Conservation (phyloP, 2,797 vertebrate species). For the Alfaro cultratus region DNA sequence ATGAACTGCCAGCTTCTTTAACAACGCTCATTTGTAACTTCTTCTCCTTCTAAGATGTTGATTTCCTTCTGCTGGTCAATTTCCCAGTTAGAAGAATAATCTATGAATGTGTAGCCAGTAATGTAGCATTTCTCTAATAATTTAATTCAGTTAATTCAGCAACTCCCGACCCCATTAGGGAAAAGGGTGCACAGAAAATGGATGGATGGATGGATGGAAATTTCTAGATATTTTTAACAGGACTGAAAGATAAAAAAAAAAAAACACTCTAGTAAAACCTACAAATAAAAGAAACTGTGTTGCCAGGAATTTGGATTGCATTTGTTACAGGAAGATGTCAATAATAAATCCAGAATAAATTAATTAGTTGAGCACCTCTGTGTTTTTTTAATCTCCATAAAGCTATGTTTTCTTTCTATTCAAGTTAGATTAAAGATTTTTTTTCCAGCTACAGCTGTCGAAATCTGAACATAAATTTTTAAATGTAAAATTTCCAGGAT, state of each 20-base stretch:
- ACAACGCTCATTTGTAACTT: background rate
- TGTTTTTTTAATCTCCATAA: background rate
- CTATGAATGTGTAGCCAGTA: background rate
- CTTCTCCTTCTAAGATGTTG: background rate
- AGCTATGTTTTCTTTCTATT: background rate
- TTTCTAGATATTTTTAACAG: background rate
- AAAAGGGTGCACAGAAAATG: no score
- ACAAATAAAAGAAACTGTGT: background rate
- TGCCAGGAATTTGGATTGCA: background rate
- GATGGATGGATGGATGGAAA: no score
- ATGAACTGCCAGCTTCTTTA: background rate
- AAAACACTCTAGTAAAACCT: background rate
- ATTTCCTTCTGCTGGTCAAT: background rate
- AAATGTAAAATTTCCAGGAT: background rate
- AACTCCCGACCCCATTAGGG: no score
- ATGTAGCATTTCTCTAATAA: background rate
- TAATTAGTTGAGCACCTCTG: background rate
- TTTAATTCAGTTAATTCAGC: background rate
- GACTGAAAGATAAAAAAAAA: background rate
- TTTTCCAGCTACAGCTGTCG: background rate
- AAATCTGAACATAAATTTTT: background rate
- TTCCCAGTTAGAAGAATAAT: background rate
- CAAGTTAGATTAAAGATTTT: background rate
- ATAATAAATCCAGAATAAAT: background rate
- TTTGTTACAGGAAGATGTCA: background rate